Evolutionary conservation across 2,888 invertebrate genomes (phyloP), one percentile per base, ranked within the genome.

Genomic region (Rotaria socialis): DNA sequence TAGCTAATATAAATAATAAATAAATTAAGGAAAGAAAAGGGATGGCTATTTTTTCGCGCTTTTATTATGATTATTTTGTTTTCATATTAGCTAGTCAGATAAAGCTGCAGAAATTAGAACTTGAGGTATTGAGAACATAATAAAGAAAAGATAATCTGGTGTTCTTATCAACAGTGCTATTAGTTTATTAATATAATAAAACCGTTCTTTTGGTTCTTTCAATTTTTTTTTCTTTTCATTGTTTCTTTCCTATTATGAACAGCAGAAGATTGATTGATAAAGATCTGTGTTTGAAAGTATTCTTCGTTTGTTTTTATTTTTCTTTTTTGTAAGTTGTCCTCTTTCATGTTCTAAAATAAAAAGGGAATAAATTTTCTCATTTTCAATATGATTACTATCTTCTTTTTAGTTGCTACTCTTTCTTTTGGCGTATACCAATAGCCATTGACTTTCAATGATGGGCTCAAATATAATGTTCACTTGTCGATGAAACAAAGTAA

Each of bases 21-120:
- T 35, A 35, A 35, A 67, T 67, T 8, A 50, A 50, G 14, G 35
- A 2, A 60, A 10, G 11, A 27, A 60, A 60, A 60, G 11, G 27
- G 27, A 24, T 8, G n/a, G 11, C 0, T 16, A 67, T 7, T 67
- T 67, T 35, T 11, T 67, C 27, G 27, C 67, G 67, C 5, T 35
- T 67, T 67, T 35, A 67, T 67, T 67, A 27, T 27, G 24, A 35
- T 67, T 2, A 7, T 67, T 6, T 27, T 41, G 35, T 35, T 35
- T 67, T 67, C 27, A 67, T 35, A 67, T 35, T 67, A 67, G 67
- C 19, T 67, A 67, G 67, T 67, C 67, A 67, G 67, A 67, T 67
- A 67, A 35, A 67, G 14, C 35, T 11, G 35, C 35, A 41, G 35
- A 67, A 67, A 41, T 67, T 35, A 35, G 35, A 67, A 67, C 3